Evolutionary conservation across 1,140 invertebrate species (phyloP), one percentile per base, ranked within the genome.

Genomic region (Limonius californicus): DNA sequence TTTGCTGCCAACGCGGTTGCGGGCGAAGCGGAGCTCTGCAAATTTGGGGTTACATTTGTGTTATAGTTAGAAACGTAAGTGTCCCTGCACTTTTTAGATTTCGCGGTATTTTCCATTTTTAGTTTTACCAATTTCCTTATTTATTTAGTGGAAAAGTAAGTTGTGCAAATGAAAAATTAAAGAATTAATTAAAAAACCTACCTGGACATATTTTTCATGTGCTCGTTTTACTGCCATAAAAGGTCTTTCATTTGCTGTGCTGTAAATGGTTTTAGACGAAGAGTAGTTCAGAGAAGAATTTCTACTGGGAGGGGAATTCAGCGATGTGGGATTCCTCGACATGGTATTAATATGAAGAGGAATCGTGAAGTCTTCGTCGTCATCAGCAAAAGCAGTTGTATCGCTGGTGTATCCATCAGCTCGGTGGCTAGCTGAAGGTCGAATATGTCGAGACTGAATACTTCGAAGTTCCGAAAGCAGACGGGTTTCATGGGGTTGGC

Each of bases 331-430:
- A 68, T 57, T 67, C 72, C 18, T 70, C 61, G 54, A 60, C 74
- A 1, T 55, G 7, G 84, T 87, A 73, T 87, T 84, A 59, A 87
- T 84, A 70, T 87, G 85, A 8, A 87, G 74, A 1, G 86, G 86
- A 39, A 86, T 80, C 57, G 81, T 82, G 74, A 84, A 86, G 71
- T 85, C 83, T 12, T 85, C 84, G 58, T 85, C 83, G 67, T 89
- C 87, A 68, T 89, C 87, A 42, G 87, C 86, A 61, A 89, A 85
- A 1, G 88, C 84, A 6, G 88, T 89, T 1, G 88, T 90, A 70
- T 90, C 89, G 69, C 87, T 89, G 1, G 87, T 87, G 71, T 90
- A 90, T 3, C 88, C 87, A 67, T 88, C 86, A 63, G 82, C 78
- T 27, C 82, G 68, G 32, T 78, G 77, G 63, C 78, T 79, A 2